Base-by-base conservation (phyloP, 2,113 vertebrate genomes). In the Macroglossus sobrinus region DNA sequence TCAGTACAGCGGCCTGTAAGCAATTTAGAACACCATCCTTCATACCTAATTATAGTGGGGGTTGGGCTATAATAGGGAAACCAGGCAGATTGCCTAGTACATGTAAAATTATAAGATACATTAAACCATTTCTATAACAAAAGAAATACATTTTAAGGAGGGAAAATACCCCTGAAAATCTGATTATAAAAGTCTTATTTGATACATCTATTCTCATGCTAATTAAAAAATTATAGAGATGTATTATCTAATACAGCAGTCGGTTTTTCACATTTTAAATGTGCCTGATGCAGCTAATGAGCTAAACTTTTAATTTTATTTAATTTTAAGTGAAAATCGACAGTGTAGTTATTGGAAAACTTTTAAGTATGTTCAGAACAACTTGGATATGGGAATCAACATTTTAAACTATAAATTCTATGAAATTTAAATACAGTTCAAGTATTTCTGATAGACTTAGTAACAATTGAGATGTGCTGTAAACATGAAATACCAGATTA, bases 1-100 rank as follows among this genome's bases (percentile, higher is more conserved):
- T 98, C 98, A 84, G 95, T 99, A 86, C 98, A 99, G 97, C 92
- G 97, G 50, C 97, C 98, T 97, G 99, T 99, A 97, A 99, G 99
- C 97, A 94, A 72, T 68, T 76, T 19, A 15, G 4, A n/a, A 3
- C 30, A 68, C 11, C 43, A 30, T n/a, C 10, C n/a, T 53, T 43
- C 47, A 35, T 19, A 15, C 45, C 57, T 63, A 14, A 9, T 24
- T 47, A 12, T 66, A 45, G 22, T 63, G 57, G 14, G 40, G 38
- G 4, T 7, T 53, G 68, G 21, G 21, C 28, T 50, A 4, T 7
- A 7, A 16, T 3, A 11, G 18, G 40, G 80, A 88, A 93, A 45
- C 14, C 18, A 53, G n/a, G 59, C 30, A n/a, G 4, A 55, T 14
- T 28, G 47, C 12, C 26, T 72, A 43, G 3, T 30, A 30, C n/a